phyloP scores from a whole-genome alignment of 2,888 invertebrate species.

The Trachelus stipa region DNA sequence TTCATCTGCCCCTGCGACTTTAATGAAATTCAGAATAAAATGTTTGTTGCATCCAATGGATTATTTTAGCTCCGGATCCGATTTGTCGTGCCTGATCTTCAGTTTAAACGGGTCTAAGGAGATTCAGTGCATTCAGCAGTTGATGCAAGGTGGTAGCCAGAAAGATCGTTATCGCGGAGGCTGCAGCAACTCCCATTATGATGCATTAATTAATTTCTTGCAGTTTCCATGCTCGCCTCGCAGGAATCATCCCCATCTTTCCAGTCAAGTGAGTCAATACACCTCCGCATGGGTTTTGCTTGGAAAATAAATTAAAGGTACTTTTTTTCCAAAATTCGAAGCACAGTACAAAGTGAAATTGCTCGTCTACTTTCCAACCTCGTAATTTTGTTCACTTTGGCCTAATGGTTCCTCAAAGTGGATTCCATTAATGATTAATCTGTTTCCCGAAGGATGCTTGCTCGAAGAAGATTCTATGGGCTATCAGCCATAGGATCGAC shows the following conservation, averaged over 20 bases:
- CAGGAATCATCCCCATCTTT: neutral
- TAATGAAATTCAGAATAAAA: neutral
- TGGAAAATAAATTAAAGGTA: neutral
- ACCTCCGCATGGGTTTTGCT: neutral
- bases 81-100: neutral
- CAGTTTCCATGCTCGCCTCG: neutral
- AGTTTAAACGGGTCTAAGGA: neutral
- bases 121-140: neutral
- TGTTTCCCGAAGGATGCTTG: constrained; percentile 8
- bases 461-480: neutral
- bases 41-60: neutral
- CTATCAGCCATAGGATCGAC: constrained; percentile 5
- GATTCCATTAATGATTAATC: constrained; percentile 18
- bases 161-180: neutral
- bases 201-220: constrained; percentile 17
- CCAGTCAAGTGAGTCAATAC: neutral
- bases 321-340: constrained; percentile 2
- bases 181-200: neutral
- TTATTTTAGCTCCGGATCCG: neutral
- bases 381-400: constrained; percentile 13
- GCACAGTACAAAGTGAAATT: neutral
- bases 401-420: constrained; percentile 10
- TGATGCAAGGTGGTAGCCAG: neutral
- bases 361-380: neutral
- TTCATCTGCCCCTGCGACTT: neutral